These are phyloP conservation scores for Catocala sponsa DNA, from an alignment of 2,888 invertebrate species.

Conservation along the genomic window DNA sequence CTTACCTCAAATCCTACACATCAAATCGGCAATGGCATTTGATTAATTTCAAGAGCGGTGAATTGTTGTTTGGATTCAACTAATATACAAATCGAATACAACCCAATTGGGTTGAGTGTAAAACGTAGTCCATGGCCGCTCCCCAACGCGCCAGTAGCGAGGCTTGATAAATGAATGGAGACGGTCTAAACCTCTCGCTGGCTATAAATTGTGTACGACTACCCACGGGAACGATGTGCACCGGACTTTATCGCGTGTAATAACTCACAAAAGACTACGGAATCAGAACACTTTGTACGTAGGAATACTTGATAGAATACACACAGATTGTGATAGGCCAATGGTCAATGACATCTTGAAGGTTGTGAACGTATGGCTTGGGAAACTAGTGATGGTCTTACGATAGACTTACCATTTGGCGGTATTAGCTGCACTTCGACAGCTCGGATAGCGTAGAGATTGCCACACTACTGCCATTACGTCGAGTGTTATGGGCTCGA, in stretches of 20 bases:
- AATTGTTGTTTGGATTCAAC: no score
- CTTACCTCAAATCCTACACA: no score
- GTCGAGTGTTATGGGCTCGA: no score
- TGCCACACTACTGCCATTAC: no score
- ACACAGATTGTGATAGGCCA: conserved; percentile 15
- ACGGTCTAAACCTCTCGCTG: conserved; percentile 37
- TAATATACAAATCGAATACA: neutral
- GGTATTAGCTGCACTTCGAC: no score
- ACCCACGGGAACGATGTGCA: conserved; percentile 34
- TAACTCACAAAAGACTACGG: conserved; percentile 33
- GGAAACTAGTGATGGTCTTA: no score
- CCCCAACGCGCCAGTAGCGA: conserved; percentile 40
- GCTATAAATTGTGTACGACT: conserved; percentile 41
- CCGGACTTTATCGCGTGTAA: conserved; percentile 36
- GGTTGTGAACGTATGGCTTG: no score
- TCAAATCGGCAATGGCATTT: no score
- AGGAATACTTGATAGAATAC: conserved; percentile 15
- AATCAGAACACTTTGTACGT: conserved; percentile 28
- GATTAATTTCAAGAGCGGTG: no score
- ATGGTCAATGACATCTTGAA: no score
- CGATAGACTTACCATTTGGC: no score
- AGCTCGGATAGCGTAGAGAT: no score
- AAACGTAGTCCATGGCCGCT: conserved; percentile 15
- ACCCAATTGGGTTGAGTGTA: neutral
- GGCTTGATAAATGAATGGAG: conserved; percentile 52